Conservation (phyloP, 2,888 invertebrate genomes). For the Bugulina stolonifera region DNA sequence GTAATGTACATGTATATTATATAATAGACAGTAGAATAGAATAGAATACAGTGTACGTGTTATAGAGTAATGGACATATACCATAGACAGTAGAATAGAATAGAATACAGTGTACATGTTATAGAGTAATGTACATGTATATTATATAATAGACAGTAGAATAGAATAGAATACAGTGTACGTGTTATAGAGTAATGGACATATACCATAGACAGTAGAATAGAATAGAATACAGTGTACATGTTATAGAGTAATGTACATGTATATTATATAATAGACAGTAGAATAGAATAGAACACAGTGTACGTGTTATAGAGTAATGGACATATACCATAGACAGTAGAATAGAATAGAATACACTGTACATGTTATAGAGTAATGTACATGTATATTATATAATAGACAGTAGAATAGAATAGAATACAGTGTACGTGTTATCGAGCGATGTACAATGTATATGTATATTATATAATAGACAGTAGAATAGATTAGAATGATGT, state of each 20-base stretch:
- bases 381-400: too few species aligned
- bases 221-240: neutral
- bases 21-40: neutral
- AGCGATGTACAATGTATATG: neutral
- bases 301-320: too few species aligned
- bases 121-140: neutral
- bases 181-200: neutral
- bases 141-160: neutral
- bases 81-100: neutral
- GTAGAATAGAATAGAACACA: too few species aligned
- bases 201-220: too few species aligned
- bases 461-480: neutral
- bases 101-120: neutral
- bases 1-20: neutral
- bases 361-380: neutral
- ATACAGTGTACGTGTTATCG: neutral
- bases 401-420: too few species aligned
- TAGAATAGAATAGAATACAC: neutral
- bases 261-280: neutral
- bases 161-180: neutral
- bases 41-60: neutral
- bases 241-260: neutral
- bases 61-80: too few species aligned
- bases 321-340: neutral
- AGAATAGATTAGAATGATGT: conserved; percentile 38